Evolutionary conservation across 2,113 vertebrate species (phyloP), one percentile per base, ranked within the genome.

Genomic region (Mormyrus iriodes): DNA sequence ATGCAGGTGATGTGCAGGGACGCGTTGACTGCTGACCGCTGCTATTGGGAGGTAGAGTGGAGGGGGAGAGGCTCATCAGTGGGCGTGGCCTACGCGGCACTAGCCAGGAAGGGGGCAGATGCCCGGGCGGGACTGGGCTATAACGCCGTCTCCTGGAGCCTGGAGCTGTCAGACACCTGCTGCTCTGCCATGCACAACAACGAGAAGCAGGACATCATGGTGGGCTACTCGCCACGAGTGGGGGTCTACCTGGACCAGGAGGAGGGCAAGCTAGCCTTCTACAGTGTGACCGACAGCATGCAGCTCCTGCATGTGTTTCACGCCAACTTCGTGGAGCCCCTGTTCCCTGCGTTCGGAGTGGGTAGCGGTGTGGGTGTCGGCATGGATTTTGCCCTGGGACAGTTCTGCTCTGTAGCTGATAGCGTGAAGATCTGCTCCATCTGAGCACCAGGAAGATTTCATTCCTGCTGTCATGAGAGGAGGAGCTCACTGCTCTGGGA

Each of bases 141-240:
- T 88, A 98, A 97, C 44, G 93, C 93, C 85, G 96, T 96, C 90
- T 98, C 97, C 1, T 97, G 97, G 96, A 96, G 95, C 88, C 91
- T 96, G 90, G 95, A 96, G 88, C 94, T 95, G 94, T 97, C 96
- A 0, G 96, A 97, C 90, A 97, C 96, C 88, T 95, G 95, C 79
- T 97, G 97, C 92, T 93, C 93, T 0, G 97, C 96, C 42, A 94
- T 97, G 96, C 96, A 97, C 87, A 95, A 95, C 58, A 96, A 96
- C 65, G 88, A 94, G n/a, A 97, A 97, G 93, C 93, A 85, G 1
- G 94, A 95, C 0, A 94, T 97, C 65, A 93, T 93, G 0, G 95
- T 94, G 10, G 92, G 85, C n/a, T 95, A 95, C 88, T 96, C 95
- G 24, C 95, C 91, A 0, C 96, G 97, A 39, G 91, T 96, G 15